These are phyloP conservation scores for Oreamnos americanus DNA, from an alignment of 2,113 vertebrate species.

Conservation along the genomic window DNA sequence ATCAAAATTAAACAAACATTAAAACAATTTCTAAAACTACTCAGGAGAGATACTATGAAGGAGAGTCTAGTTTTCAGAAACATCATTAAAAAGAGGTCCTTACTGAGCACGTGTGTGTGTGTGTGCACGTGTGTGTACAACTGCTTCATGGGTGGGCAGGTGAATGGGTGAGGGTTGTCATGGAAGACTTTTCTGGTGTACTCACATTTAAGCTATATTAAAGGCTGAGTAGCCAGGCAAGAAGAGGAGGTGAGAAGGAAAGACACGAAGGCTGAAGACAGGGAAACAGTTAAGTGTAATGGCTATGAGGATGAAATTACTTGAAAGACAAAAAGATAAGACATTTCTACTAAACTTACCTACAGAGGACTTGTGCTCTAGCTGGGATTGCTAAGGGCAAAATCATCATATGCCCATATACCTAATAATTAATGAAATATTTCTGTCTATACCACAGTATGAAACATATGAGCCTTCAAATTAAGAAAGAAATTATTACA, in stretches of 20 bases:
- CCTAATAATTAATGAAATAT: neutral
- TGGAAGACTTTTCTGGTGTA: neutral
- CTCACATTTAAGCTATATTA: neutral
- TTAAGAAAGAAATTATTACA: neutral
- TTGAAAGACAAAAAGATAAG: neutral
- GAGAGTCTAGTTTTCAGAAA: neutral
- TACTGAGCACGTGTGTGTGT: neutral
- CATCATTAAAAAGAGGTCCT: neutral
- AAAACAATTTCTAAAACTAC: neutral
- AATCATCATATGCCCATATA: neutral
- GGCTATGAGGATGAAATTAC: neutral
- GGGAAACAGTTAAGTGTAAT: neutral
- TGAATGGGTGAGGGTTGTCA: neutral
- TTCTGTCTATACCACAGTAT: neutral
- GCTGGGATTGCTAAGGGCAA: neutral
- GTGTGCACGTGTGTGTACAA: fast-evolving
- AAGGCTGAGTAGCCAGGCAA: neutral
- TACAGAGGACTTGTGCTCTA: neutral
- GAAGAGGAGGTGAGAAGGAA: neutral
- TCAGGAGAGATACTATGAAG: neutral
- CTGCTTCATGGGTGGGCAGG: neutral
- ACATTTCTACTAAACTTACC: neutral
- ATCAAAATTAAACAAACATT: neutral
- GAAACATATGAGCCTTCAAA: neutral
- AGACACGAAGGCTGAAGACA: neutral